Base-by-base conservation (phyloP, 1,140 invertebrate species). In the Gonatopus flavifemur region DNA sequence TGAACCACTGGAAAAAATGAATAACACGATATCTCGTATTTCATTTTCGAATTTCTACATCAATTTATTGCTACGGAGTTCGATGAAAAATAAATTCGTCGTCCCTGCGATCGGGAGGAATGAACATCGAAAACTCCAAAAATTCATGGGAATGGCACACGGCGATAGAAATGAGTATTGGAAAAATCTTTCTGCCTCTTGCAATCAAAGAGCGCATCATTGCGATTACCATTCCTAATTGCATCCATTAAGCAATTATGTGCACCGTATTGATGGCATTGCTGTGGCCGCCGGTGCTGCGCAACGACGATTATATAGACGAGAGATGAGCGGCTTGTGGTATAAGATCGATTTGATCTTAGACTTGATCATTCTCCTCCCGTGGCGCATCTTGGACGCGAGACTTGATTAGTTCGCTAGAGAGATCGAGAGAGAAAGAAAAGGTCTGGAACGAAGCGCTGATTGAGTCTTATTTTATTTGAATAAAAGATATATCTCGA, bases 141-240 rank as follows among this genome's bases (percentile, higher is more conserved):
- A n/a, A n/a, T n/a, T n/a, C n/a, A n/a, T n/a, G n/a, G n/a, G n/a
- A n/a, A n/a, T n/a, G n/a, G n/a, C n/a, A n/a, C n/a, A n/a, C n/a
- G n/a, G n/a, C n/a, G n/a, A n/a, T n/a, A n/a, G n/a, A n/a, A n/a
- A n/a, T n/a, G n/a, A n/a, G n/a, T n/a, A n/a, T n/a, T n/a, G n/a
- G n/a, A n/a, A n/a, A n/a, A n/a, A n/a, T n/a, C n/a, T n/a, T n/a
- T n/a, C n/a, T n/a, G n/a, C 33, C 13, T 16, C 10, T 30, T 3
- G 41, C 47, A 31, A 52, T 53, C 57, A 42, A 22, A 47, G n/a
- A 12, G 16, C 15, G 40, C 45, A 46, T 24, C 30, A n/a, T n/a
- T n/a, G 12, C 38, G 31, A 59, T 50, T 54, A 43, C 51, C 46
- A 50, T 50, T 35, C 33, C 42, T 54, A 54, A 58, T 54, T 58